Base-by-base conservation (phyloP, 2,113 vertebrate genomes). In the Ageneiosus marmoratus region DNA sequence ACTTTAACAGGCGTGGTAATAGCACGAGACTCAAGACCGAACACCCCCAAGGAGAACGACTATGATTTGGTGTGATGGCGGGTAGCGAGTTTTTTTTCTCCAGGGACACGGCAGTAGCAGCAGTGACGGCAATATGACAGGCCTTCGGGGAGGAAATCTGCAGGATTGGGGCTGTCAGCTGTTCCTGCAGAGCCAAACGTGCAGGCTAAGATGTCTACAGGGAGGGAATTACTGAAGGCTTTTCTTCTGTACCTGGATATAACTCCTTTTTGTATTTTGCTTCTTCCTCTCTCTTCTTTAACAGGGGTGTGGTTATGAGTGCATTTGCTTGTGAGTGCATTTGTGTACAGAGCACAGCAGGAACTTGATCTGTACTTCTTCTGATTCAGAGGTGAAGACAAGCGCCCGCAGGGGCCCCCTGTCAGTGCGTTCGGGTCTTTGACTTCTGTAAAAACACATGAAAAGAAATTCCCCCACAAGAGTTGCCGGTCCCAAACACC, bases 341-440 rank as follows among this genome's bases (percentile, higher is more conserved):
- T 70, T 44, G 60, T 50, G 20, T 97, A 97, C 96, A 97, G 96
- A 97, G 96, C 96, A 97, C 96, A 96, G 96, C 97, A 96, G 97
- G 97, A 98, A 96, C 94, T 94, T 96, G 96, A 95, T 96, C 96
- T 97, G 96, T 97, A 96, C 96, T 95, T 98, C 97, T 97, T 97
- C 95, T 97, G 95, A 98, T 97, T 97, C 95, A 95, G 96, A 99
- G 97, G 97, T 99, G 97, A 97, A 98, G 98, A 98, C 97, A 98
- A 96, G 96, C 95, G 95, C 98, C 97, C 96, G 96, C 96, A 95
- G 97, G 97, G 97, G 91, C 89, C 89, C 96, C 96, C 96, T 97
- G 96, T 98, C 97, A 97, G 96, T 96, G 95, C 96, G 95, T 92
- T 96, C 95, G 95, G 95, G 94, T 93, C 94, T 94, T 95, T 95